A percentile compares a stretch with the other conserved stretches of the same genome.
Evolutionary conservation across 2,113 vertebrate genomes (phyloP).

Genomic region (Tamias sibiricus): DNA sequence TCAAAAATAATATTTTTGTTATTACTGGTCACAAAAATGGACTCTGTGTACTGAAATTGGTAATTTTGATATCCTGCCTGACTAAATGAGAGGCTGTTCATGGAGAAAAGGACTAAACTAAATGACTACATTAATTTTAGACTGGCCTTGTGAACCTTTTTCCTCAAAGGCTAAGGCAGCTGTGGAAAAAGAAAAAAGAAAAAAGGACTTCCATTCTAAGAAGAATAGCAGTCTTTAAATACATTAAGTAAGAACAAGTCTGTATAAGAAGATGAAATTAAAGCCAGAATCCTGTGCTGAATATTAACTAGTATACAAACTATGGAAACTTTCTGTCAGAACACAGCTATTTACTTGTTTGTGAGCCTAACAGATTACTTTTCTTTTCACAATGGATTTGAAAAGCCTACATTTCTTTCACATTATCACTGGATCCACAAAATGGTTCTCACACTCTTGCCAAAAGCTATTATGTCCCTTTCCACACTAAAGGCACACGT

Average conservation of each 20-base stretch:
- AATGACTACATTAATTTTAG: background rate
- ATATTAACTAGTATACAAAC: background rate
- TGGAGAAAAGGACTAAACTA: background rate
- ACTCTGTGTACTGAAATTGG: background rate
- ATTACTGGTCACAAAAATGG: background rate
- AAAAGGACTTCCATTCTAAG: background rate
- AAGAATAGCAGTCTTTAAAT: background rate
- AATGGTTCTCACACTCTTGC: background rate
- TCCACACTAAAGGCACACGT: background rate
- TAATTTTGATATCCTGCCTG: background rate
- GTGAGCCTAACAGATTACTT: background rate
- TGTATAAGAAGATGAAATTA: slow-evolving; percentile 31
- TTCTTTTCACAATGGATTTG: background rate
- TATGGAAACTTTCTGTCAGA: background rate
- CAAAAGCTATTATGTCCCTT: background rate
- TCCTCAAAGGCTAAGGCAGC: slow-evolving; percentile 59
- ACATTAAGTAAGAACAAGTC: slow-evolving; percentile 60
- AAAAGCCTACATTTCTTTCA: background rate
- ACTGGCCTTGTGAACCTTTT: background rate
- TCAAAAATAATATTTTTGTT: background rate
- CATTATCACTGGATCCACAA: background rate
- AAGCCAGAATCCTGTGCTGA: slow-evolving; percentile 40
- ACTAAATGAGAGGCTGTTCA: background rate
- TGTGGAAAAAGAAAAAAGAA: background rate
- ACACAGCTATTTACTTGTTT: slow-evolving; percentile 13